Conservation (phyloP, 1,140 invertebrate species). For the Zaprionus inermis region DNA sequence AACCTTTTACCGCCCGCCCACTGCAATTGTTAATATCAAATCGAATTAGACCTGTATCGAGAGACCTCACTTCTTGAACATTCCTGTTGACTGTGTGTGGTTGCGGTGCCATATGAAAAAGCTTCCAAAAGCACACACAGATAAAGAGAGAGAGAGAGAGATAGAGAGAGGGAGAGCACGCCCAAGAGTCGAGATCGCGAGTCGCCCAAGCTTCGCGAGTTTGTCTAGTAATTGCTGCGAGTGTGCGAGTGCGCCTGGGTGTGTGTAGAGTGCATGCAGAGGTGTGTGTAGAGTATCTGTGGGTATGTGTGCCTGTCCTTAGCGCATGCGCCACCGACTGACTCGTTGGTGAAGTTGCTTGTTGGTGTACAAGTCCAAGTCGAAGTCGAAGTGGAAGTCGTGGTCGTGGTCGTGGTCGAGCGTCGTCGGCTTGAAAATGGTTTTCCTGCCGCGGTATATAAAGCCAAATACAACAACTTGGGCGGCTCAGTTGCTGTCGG, state of each 20-base stretch:
- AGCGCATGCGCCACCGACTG: slow-evolving; percentile 53
- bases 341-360: slow-evolving; percentile 72
- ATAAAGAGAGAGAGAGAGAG: slow-evolving; percentile 50
- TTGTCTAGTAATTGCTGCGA: slow-evolving; percentile 15
- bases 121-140: slow-evolving; percentile 67
- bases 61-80: slow-evolving; percentile 32
- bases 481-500: slow-evolving; percentile 78
- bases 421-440: slow-evolving; percentile 60
- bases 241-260: neutral
- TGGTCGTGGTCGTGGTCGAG: too few relatives aligned
- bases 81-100: slow-evolving; percentile 31
- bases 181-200: slow-evolving; percentile 30
- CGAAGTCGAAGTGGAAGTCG: too few relatives aligned
- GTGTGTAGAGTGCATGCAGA: neutral
- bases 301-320: slow-evolving; percentile 64
- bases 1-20: neutral
- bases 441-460: slow-evolving; percentile 75
- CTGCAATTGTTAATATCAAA: slow-evolving; percentile 9
- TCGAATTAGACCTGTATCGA: slow-evolving; percentile 6
- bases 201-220: slow-evolving; percentile 26
- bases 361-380: slow-evolving; percentile 24
- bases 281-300: slow-evolving; percentile 3
- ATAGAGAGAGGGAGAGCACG: slow-evolving; percentile 40
- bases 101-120: slow-evolving; percentile 44
- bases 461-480: slow-evolving; percentile 80